phyloP scores from a whole-genome alignment of 2,888 invertebrate species.

The Bellardia pandia region DNA sequence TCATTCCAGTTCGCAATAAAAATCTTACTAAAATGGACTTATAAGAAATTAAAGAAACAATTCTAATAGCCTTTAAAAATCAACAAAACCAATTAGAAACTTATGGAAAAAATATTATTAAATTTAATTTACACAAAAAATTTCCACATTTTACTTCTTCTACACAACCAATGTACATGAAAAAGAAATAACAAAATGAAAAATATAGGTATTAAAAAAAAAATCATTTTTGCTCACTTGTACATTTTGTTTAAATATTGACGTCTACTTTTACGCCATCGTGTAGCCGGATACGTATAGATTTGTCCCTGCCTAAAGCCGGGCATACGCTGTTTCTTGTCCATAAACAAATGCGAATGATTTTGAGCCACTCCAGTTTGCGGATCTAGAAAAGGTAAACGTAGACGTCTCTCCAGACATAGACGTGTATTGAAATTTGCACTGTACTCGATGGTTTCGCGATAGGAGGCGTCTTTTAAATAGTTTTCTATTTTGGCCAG shows the following conservation, averaged over 20 bases:
- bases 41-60: no score
- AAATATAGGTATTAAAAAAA: not conserved
- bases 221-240: conserved; percentile 77
- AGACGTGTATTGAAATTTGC: conserved; percentile 96
- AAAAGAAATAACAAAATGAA: not conserved
- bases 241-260: conserved; percentile 89
- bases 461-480: conserved; percentile 93
- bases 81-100: no score
- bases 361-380: conserved; percentile 98
- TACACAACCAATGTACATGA: not conserved
- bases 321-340: conserved; percentile 94
- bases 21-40: no score
- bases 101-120: no score
- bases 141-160: not conserved
- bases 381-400: conserved; percentile 98
- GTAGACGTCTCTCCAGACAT: conserved; percentile 94
- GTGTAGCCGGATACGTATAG: conserved; percentile 94
- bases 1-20: no score
- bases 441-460: conserved; percentile 97
- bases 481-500: conserved; percentile 91
- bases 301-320: conserved; percentile 95
- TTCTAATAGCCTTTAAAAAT: no score
- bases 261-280: conserved; percentile 96
- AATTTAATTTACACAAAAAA: not conserved
- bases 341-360: conserved; percentile 95